Conservation (phyloP, 2,888 invertebrate genomes). For the Caenorhabditis drosophilae region DNA sequence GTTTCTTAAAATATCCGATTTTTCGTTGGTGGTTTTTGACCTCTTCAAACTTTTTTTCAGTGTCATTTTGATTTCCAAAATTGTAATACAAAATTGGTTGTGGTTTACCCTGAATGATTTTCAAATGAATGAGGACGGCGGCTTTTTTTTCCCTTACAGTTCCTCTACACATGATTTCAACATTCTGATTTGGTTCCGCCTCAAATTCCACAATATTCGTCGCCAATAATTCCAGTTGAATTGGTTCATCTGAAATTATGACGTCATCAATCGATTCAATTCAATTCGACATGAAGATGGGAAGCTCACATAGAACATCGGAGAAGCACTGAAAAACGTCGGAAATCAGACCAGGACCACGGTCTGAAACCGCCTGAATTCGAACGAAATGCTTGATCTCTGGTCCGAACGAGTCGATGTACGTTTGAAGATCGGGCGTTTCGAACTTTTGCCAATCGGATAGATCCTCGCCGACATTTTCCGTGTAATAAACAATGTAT, state of each 20-base stretch:
- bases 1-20: constrained; percentile 9
- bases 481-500: constrained; percentile 45
- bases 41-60: constrained; percentile 14
- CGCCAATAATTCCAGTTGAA: constrained; percentile 22
- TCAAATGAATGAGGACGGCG: too few relatives aligned
- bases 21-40: constrained; percentile 11
- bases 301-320: constrained; percentile 42
- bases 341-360: constrained; percentile 48
- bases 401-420: constrained; percentile 20
- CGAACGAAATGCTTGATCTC: constrained; percentile 23
- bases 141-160: too few relatives aligned
- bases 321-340: constrained; percentile 18
- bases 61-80: constrained; percentile 19
- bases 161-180: constrained; percentile 37
- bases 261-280: too few relatives aligned
- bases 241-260: constrained; percentile 31
- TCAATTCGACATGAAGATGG: too few relatives aligned
- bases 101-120: constrained; percentile 38
- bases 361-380: constrained; percentile 40
- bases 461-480: constrained; percentile 33
- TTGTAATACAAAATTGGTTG: constrained; percentile 28
- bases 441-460: constrained; percentile 46
- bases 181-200: constrained; percentile 40
- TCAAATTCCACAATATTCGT: constrained; percentile 26
- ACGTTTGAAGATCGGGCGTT: constrained; percentile 24